These are phyloP conservation scores for Cassiopea andromeda DNA, from an alignment of 30 jellyfish, hydroid and myxozoan species.

Conservation along the genomic window DNA sequence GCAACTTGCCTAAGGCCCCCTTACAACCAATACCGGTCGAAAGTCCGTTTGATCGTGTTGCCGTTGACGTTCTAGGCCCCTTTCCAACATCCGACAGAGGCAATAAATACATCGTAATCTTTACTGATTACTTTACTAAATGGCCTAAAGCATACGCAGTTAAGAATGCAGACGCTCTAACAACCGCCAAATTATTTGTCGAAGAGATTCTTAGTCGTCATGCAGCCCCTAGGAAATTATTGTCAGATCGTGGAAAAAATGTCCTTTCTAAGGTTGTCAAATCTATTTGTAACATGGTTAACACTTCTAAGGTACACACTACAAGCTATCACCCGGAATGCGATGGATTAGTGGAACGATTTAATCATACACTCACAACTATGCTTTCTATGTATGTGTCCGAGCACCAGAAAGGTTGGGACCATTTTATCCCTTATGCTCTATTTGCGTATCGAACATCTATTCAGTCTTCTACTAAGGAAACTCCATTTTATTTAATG, in stretches of 20 bases:
- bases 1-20: constrained; percentile 39
- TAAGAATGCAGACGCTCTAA: constrained; percentile 53
- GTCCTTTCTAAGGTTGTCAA: constrained; percentile 49
- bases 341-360: constrained; percentile 62
- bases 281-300: constrained; percentile 52
- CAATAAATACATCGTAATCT: constrained; percentile 1
- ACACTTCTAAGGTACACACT: constrained; percentile 33
- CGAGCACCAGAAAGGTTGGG: constrained; percentile 67
- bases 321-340: constrained; percentile 57
- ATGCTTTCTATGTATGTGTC: constrained; percentile 58
- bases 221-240: constrained; percentile 52
- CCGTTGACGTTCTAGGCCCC: constrained; percentile 79
- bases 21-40: constrained; percentile 73
- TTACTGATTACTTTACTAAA: not conserved
- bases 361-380: constrained; percentile 42
- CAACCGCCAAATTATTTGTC: constrained; percentile 54
- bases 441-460: constrained; percentile 61
- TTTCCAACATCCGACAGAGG: constrained; percentile 68
- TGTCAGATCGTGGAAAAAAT: constrained; percentile 69
- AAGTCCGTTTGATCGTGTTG: constrained; percentile 70
- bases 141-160: constrained; percentile 83
- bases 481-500: constrained; percentile 52
- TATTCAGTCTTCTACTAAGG: constrained; percentile 28
- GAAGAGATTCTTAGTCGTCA: constrained; percentile 69
- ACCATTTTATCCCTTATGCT: constrained; percentile 34